A percentile compares a stretch with the other conserved stretches of the same genome.
These are phyloP conservation scores for Ctenodactylus gundi DNA, from an alignment of 2,113 vertebrate genomes.

Conservation along the genomic window DNA sequence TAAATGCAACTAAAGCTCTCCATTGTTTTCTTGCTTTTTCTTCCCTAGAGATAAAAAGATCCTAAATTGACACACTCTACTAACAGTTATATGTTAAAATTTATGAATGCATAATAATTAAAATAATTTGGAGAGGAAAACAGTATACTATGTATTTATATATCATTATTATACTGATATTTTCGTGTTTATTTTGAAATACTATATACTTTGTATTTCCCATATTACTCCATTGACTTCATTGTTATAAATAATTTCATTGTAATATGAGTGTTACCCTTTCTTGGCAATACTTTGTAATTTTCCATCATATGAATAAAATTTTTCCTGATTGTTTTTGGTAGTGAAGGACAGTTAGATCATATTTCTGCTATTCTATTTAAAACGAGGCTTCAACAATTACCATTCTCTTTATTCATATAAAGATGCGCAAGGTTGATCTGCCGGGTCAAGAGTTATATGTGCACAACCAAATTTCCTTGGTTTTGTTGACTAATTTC, in stretches of 20 bases:
- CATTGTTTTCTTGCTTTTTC: background rate
- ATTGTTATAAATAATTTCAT: background rate
- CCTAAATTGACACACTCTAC: background rate
- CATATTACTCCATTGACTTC: background rate
- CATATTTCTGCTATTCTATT: slow-evolving; percentile 18
- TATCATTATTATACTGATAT: background rate
- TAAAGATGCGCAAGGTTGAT: background rate
- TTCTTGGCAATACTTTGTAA: background rate
- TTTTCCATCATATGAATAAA: background rate
- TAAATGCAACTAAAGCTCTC: background rate
- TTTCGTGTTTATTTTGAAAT: background rate
- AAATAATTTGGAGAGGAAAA: too few relatives aligned
- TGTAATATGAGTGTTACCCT: background rate
- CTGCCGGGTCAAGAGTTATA: slow-evolving; percentile 18
- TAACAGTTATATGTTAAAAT: background rate
- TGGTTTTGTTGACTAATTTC: slow-evolving; percentile 5
- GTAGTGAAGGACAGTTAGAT: background rate
- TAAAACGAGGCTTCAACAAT: background rate
- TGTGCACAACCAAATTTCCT: background rate
- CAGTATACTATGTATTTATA: background rate
- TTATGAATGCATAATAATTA: too few relatives aligned
- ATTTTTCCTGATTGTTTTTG: background rate
- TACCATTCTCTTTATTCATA: background rate
- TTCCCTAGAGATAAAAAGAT: background rate
- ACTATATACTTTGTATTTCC: background rate